Percentiles rank a stretch among this genome's conserved stretches.
Conservation (phyloP, 1,140 invertebrate species). For the Stegodyphus mimosarum region DNA sequence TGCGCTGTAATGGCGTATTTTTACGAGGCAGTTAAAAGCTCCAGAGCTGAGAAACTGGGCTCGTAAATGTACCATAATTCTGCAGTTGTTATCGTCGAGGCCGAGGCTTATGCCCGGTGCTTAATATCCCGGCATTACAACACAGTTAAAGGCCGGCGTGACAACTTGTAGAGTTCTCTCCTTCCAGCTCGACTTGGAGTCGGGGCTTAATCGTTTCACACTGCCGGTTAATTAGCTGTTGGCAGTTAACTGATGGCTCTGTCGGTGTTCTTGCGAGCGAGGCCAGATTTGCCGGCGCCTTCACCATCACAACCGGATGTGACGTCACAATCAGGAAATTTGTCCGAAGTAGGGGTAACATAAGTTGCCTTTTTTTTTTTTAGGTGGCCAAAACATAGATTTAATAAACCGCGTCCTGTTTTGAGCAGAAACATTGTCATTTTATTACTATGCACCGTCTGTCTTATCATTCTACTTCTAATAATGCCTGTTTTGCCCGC, state of each 20-base stretch:
- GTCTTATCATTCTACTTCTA: too few species aligned
- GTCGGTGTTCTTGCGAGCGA: neutral
- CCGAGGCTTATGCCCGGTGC: constrained; percentile 44
- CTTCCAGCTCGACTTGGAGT: neutral
- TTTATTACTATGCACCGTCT: too few species aligned
- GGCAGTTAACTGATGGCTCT: constrained; percentile 2
- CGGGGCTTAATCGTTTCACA: constrained; percentile 40
- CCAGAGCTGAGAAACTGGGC: constrained; percentile 28
- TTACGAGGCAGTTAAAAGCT: constrained; percentile 50
- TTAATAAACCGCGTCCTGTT: too few species aligned
- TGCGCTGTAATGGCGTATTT: constrained; percentile 20
- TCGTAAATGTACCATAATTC: constrained; percentile 51
- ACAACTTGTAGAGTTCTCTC: constrained; percentile 37
- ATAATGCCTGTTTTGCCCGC: too few species aligned
- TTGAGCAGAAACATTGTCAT: too few species aligned
- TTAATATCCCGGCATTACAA: constrained; percentile 12
- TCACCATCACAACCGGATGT: too few species aligned
- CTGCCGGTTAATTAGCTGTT: constrained; percentile 45
- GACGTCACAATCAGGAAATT: too few species aligned
- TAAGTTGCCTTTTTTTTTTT: too few species aligned
- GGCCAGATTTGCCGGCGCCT: neutral
- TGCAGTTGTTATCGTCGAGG: constrained; percentile 39
- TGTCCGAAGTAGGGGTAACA: too few species aligned
- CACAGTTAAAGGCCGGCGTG: constrained; percentile 25
- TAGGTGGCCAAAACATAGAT: too few species aligned